Percentiles rank a stretch among this genome's conserved stretches.
phyloP scores from a whole-genome alignment of 1,140 invertebrate species.

The Campoletis sonorensis region DNA sequence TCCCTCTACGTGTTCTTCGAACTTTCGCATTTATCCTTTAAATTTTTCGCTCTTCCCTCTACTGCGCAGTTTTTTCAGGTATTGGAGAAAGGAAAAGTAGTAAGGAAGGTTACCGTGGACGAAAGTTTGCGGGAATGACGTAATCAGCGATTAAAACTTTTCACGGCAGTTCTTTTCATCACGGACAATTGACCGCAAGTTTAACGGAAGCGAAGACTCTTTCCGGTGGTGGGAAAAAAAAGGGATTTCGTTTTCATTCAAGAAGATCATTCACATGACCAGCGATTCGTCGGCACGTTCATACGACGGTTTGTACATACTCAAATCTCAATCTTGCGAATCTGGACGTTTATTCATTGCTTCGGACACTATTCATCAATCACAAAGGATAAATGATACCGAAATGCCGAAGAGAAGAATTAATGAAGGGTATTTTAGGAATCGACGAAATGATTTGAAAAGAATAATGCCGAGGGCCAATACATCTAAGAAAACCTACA shows the following conservation, averaged over 20 bases:
- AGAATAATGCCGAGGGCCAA: not conserved
- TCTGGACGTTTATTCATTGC: not conserved
- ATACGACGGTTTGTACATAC: not conserved
- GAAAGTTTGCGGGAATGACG: conserved; percentile 38
- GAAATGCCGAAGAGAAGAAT: not conserved
- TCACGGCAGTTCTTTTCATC: conserved; percentile 57
- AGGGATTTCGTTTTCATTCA: not conserved
- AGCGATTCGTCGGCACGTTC: not conserved
- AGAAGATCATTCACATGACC: not conserved
- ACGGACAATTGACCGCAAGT: conserved; percentile 56
- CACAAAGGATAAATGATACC: not conserved
- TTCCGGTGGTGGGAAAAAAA: not conserved
- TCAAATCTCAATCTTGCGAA: not conserved
- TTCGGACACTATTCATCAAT: not conserved
- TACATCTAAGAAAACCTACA: not conserved
- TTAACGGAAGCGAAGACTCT: conserved; percentile 49
- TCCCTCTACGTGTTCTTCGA: not conserved
- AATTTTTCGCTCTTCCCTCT: not conserved
- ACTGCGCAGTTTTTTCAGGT: not conserved
- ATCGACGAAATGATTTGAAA: not conserved
- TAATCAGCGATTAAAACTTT: conserved; percentile 67
- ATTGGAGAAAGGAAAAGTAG: not conserved
- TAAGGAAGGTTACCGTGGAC: not conserved
- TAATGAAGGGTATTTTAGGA: not conserved
- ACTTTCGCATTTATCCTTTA: not conserved